Percentiles rank a stretch among this genome's conserved stretches.
These are phyloP conservation scores for Arctia plantaginis DNA, from an alignment of 2,888 invertebrate genomes.

Conservation along the genomic window DNA sequence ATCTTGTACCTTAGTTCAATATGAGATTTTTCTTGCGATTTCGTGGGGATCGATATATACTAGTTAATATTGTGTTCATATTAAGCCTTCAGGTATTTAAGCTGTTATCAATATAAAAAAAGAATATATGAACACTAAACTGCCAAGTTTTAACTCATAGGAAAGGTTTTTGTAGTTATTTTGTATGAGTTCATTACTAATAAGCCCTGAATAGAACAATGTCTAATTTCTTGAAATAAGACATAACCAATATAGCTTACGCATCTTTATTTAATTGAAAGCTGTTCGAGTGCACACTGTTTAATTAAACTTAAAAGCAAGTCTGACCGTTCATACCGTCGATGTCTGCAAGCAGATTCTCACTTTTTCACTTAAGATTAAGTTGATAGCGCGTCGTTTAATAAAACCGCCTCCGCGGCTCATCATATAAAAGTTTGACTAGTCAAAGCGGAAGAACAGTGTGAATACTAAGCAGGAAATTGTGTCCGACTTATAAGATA, in stretches of 20 bases:
- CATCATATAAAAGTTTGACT: constrained; percentile 62
- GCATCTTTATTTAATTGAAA: constrained; percentile 5
- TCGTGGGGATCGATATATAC: no score
- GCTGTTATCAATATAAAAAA: background rate
- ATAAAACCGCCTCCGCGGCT: constrained; percentile 21
- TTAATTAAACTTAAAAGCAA: constrained; percentile 14
- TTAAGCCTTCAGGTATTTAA: background rate
- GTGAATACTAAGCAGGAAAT: constrained; percentile 58
- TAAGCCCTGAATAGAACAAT: background rate
- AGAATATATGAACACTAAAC: background rate
- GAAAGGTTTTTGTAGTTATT: background rate
- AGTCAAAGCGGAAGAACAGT: constrained; percentile 59
- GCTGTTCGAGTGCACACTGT: background rate
- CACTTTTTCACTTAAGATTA: constrained; percentile 20
- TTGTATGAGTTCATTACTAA: background rate
- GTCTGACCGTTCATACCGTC: background rate
- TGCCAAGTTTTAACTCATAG: background rate
- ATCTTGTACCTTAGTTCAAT: no score
- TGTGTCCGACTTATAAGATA: background rate
- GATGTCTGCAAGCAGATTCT: constrained; percentile 8
- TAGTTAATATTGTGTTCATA: no score
- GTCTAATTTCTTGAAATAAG: background rate
- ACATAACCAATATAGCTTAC: background rate
- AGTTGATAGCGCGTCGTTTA: constrained; percentile 9
- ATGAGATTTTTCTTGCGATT: no score